Percentiles rank a stretch among this genome's conserved stretches.
phyloP scores from a whole-genome alignment of 1,140 invertebrate species.

The Thrips palmi region DNA sequence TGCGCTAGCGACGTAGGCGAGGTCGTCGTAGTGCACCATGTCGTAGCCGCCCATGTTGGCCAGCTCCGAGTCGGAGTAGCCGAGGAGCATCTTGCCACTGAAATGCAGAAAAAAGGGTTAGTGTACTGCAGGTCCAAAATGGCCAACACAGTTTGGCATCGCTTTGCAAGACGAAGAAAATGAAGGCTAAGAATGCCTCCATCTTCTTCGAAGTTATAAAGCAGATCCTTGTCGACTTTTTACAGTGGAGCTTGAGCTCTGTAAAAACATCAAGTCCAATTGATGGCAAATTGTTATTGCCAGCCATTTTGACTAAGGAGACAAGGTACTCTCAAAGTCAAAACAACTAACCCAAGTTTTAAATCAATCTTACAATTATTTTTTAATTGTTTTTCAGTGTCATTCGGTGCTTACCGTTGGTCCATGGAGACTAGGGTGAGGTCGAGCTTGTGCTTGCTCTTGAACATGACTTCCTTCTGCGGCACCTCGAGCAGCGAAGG shows the following conservation, averaged over 20 bases:
- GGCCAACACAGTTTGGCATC: not conserved
- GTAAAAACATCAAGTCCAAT: too few relatives aligned
- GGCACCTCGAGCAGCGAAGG: constrained; percentile 74
- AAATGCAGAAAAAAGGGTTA: too few relatives aligned
- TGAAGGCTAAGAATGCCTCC: too few relatives aligned
- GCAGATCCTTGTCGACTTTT: too few relatives aligned
- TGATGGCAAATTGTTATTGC: too few relatives aligned
- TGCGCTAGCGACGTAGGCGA: constrained; percentile 93
- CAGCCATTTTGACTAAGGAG: not conserved
- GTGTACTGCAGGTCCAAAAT: too few relatives aligned
- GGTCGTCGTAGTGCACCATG: constrained; percentile 90
- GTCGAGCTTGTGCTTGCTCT: constrained; percentile 97
- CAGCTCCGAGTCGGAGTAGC: constrained; percentile 81
- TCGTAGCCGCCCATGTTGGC: constrained; percentile 89
- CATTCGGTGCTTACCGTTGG: constrained; percentile 60
- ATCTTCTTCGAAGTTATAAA: too few relatives aligned
- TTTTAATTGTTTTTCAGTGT: not conserved
- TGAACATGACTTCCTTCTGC: constrained; percentile 94
- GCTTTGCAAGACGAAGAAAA: too few relatives aligned
- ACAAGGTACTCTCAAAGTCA: constrained; percentile 3
- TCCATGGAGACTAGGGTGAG: constrained; percentile 93
- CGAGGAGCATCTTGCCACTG: constrained; percentile 86
- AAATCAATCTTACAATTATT: constrained; percentile 1
- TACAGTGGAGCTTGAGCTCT: too few relatives aligned
- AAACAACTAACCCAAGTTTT: constrained; percentile 1